phyloP scores from a whole-genome alignment of 2,797 vertebrate genomes.

The Poeciliopsis presidionis region DNA sequence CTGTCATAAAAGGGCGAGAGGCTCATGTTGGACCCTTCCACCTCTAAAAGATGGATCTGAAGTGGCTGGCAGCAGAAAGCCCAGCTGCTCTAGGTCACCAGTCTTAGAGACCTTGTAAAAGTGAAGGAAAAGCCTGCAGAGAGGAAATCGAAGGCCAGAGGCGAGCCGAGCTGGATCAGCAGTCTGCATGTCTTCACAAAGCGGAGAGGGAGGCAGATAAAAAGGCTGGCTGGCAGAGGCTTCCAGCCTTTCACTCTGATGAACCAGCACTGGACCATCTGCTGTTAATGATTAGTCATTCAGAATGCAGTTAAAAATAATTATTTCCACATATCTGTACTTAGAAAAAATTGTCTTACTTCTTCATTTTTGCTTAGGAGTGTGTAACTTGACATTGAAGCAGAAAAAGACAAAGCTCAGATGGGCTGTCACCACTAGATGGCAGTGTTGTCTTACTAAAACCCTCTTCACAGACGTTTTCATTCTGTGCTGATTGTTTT shows the following conservation, averaged over 20 bases:
- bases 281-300: background rate
- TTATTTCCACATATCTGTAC: background rate
- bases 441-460: slow-evolving; percentile 37
- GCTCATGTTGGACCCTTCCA: background rate
- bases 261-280: background rate
- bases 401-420: background rate
- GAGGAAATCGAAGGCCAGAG: slow-evolving; percentile 33
- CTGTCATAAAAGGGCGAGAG: background rate
- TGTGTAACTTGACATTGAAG: background rate
- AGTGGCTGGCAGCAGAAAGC: slow-evolving; percentile 11
- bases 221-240: background rate
- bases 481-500: slow-evolving; percentile 3
- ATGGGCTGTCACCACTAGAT: slow-evolving; percentile 38
- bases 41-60: background rate
- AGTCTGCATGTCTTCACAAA: slow-evolving; percentile 18
- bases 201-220: slow-evolving; percentile 3
- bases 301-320: background rate
- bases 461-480: background rate
- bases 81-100: slow-evolving; percentile 3
- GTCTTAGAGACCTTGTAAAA: slow-evolving; percentile 25
- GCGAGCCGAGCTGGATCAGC: slow-evolving; percentile 42
- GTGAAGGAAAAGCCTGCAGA: slow-evolving; percentile 16
- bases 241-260: background rate
- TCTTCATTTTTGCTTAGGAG: background rate
- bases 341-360: background rate